phyloP scores from a whole-genome alignment of 2,113 vertebrate species.

The Cathartes aura region DNA sequence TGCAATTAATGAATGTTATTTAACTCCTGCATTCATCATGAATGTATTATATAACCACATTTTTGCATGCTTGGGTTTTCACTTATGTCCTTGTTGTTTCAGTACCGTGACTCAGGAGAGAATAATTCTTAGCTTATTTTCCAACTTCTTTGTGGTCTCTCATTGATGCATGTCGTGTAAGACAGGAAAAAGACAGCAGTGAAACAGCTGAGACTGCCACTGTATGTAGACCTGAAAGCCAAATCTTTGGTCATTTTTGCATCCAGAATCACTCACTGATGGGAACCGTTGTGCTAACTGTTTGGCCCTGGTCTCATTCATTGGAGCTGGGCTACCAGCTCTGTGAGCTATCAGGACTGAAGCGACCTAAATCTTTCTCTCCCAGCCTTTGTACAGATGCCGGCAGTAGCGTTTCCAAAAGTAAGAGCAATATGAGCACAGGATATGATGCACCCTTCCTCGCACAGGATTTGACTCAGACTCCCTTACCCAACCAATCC shows the following conservation, averaged over 20 bases:
- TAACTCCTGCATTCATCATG: neutral
- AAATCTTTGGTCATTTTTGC: neutral
- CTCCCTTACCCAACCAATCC: neutral
- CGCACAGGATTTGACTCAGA: neutral
- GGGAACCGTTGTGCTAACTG: neutral
- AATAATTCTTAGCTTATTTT: slow-evolving; percentile 1
- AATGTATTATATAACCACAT: neutral
- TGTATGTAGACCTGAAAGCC: neutral
- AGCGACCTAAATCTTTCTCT: neutral
- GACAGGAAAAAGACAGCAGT: neutral
- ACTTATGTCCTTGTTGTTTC: neutral
- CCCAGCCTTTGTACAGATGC: neutral
- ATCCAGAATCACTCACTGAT: neutral
- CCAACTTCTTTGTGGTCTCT: neutral
- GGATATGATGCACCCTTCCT: neutral
- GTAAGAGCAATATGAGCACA: neutral
- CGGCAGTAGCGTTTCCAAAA: fast-evolving
- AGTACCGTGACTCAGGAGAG: neutral
- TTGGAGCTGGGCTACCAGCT: neutral
- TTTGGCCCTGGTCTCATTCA: neutral
- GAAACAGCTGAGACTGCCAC: neutral
- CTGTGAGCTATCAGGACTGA: neutral
- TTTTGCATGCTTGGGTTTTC: neutral
- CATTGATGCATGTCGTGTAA: neutral
- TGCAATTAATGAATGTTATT: neutral